A percentile compares a stretch with the other conserved stretches of the same genome.
Evolutionary conservation across 2,113 vertebrate species (phyloP).

Genomic region (Grus americana): DNA sequence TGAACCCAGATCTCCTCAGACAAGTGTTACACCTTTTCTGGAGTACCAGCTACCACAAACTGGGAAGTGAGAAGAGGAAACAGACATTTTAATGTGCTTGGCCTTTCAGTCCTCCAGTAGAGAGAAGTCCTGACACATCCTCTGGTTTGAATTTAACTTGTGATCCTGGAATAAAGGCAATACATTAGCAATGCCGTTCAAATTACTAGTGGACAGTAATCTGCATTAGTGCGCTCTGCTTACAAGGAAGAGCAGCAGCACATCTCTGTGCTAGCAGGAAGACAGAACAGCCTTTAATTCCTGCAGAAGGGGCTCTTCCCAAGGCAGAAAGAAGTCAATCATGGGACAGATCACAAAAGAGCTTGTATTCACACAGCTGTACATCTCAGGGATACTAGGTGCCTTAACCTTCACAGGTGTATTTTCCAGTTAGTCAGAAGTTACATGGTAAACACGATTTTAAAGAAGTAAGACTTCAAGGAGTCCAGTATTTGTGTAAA

Average conservation of each 20-base stretch:
- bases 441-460: neutral
- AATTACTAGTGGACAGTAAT: neutral
- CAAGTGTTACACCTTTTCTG: neutral
- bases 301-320: neutral
- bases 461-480: neutral
- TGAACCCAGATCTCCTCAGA: neutral
- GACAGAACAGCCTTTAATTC: neutral
- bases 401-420: neutral
- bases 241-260: neutral
- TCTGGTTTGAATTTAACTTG: neutral
- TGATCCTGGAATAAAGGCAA: neutral
- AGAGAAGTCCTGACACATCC: neutral
- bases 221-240: neutral
- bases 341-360: neutral
- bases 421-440: neutral
- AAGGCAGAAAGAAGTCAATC: neutral
- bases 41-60: neutral
- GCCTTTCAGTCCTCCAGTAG: neutral
- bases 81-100: neutral
- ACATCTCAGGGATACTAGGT: neutral
- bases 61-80: neutral
- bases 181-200: neutral
- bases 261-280: neutral
- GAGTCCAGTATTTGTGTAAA: neutral
- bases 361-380: neutral